These are phyloP conservation scores for Drosophila conformis DNA, from an alignment of 2,888 invertebrate species.

Conservation along the genomic window DNA sequence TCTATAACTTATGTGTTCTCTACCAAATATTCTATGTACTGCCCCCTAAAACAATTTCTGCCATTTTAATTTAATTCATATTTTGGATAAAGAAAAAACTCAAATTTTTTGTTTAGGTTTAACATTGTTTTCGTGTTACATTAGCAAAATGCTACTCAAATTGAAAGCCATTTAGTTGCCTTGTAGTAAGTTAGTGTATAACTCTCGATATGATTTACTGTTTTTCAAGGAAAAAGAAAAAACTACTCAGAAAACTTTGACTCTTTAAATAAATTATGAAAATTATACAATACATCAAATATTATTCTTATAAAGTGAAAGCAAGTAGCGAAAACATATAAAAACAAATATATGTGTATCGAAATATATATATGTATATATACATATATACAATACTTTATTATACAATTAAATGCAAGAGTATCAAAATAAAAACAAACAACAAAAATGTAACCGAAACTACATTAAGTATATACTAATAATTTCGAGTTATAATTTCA, in stretches of 20 bases:
- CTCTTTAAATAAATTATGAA: conserved; percentile 60
- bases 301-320: conserved; percentile 69
- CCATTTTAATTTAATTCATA: conserved; percentile 52
- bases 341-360: conserved; percentile 26
- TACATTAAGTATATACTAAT: conserved; percentile 52
- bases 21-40: conserved; percentile 52
- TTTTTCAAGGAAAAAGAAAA: conserved; percentile 16
- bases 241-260: conserved; percentile 56
- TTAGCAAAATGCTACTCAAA: conserved; percentile 52
- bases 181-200: conserved; percentile 79
- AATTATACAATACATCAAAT: conserved; percentile 59
- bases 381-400: conserved; percentile 61
- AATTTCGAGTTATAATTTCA: conserved; percentile 64
- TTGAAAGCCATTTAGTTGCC: conserved; percentile 82
- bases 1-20: conserved; percentile 49
- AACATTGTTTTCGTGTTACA: conserved; percentile 39
- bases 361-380: conserved; percentile 44
- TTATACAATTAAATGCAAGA: conserved; percentile 59
- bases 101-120: conserved; percentile 42
- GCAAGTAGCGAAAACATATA: conserved; percentile 51
- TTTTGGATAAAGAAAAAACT: conserved; percentile 23
- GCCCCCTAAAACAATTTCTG: conserved; percentile 66
- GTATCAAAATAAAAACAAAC: conserved; percentile 32
- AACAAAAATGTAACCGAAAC: conserved; percentile 48
- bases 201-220: conserved; percentile 61